Conservation (phyloP, 2,113 vertebrate species). For the Telmatochromis brachygnathus region DNA sequence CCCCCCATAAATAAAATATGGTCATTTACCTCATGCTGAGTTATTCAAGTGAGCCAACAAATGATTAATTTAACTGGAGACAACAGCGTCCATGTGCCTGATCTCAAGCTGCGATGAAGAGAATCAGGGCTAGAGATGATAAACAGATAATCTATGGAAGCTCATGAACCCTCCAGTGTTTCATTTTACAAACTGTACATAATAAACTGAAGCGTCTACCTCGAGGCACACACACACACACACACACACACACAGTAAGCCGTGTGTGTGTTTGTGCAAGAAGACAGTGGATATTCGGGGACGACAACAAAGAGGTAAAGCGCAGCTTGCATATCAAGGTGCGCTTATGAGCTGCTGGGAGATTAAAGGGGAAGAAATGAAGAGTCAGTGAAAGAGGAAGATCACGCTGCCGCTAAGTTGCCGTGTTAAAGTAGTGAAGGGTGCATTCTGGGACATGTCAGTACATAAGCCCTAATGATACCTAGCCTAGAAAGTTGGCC, state of each 20-base stretch:
- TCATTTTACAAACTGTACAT: slow-evolving; percentile 1
- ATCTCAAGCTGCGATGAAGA: neutral
- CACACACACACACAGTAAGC: neutral
- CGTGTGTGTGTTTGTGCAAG: neutral
- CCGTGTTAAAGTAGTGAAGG: neutral
- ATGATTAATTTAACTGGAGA: neutral
- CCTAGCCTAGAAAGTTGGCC: neutral
- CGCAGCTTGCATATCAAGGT: neutral
- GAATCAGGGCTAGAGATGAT: neutral
- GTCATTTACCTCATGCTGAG: neutral
- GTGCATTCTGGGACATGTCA: slow-evolving; percentile 33
- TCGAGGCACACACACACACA: neutral
- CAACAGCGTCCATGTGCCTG: neutral
- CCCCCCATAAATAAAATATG: neutral
- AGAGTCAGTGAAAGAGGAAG: slow-evolving; percentile 3
- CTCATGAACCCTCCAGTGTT: neutral
- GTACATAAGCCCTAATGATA: neutral
- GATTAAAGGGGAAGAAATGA: slow-evolving; percentile 19
- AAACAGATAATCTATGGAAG: neutral
- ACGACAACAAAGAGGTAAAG: neutral
- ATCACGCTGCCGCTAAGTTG: neutral
- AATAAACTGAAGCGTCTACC: neutral
- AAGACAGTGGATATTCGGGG: neutral
- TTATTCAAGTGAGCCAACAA: neutral
- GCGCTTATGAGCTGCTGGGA: slow-evolving; percentile 5